Conservation (phyloP, 2,797 vertebrate species). For the Microhierax caerulescens region DNA sequence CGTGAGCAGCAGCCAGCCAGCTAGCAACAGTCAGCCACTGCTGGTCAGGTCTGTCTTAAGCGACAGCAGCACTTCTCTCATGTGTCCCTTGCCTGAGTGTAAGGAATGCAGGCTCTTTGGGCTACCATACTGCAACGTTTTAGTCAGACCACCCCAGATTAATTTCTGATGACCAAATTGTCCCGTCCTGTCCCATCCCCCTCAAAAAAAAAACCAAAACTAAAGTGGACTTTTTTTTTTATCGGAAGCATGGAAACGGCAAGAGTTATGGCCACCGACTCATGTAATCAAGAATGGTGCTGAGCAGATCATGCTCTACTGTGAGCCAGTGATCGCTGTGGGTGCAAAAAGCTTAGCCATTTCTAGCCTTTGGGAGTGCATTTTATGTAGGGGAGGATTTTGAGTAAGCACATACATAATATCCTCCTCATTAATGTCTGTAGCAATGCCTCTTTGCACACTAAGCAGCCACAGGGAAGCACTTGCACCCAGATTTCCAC, state of each 20-base stretch:
- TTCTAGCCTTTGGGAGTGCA: background rate
- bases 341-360: background rate
- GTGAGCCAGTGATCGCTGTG: background rate
- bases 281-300: background rate
- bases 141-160: background rate
- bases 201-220: background rate
- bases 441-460: background rate
- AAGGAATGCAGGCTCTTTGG: background rate
- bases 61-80: background rate
- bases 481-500: background rate
- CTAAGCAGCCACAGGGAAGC: background rate
- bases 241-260: background rate
- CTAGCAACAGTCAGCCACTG: background rate
- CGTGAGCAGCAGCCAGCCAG: background rate
- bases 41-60: background rate
- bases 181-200: background rate
- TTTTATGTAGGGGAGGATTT: background rate
- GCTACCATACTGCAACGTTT: background rate
- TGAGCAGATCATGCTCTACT: background rate
- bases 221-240: background rate
- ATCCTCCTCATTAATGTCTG: background rate
- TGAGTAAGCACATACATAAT: background rate
- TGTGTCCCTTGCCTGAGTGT: background rate
- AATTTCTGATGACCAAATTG: conserved; percentile 26
- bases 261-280: background rate